A percentile compares a stretch with the other conserved stretches of the same genome.
phyloP scores from a whole-genome alignment of 2,113 vertebrate genomes.

The Alligator sinensis region DNA sequence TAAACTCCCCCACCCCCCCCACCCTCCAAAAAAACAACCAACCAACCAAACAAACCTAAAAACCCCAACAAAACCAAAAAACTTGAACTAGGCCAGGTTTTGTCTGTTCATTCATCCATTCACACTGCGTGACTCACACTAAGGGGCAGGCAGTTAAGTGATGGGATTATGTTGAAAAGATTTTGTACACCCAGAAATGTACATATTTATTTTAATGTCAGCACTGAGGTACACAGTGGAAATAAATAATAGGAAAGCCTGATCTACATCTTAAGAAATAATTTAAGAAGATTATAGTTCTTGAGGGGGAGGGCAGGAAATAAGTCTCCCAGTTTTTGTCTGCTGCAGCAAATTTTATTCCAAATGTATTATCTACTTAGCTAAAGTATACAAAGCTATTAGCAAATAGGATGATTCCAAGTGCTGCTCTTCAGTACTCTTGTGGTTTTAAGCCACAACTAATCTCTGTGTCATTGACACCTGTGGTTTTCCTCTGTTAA shows the following conservation, averaged over 20 bases:
- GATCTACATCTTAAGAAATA: not conserved
- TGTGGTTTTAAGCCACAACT: conserved; percentile 50
- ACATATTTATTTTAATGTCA: not conserved
- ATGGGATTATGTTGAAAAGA: not conserved
- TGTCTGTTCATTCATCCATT: too few relatives aligned
- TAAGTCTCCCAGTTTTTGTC: not conserved
- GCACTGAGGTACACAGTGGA: not conserved
- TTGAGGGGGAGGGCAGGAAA: not conserved
- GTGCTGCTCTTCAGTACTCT: not conserved
- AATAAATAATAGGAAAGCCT: not conserved
- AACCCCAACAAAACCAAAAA: too few relatives aligned
- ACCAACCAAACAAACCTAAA: too few relatives aligned
- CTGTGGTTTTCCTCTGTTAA: conserved; percentile 68
- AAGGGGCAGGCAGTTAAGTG: not conserved
- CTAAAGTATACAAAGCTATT: not conserved
- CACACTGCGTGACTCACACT: too few relatives aligned
- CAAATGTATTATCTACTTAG: not conserved
- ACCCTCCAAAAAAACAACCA: too few relatives aligned
- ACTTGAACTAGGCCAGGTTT: too few relatives aligned
- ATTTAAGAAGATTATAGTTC: not conserved
- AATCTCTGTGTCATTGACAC: conserved; percentile 57
- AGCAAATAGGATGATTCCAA: not conserved
- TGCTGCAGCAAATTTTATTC: not conserved
- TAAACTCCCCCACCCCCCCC: too few relatives aligned
- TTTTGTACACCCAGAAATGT: not conserved